phyloP scores from a whole-genome alignment of 2,797 vertebrate species.

The Coilia nasus region DNA sequence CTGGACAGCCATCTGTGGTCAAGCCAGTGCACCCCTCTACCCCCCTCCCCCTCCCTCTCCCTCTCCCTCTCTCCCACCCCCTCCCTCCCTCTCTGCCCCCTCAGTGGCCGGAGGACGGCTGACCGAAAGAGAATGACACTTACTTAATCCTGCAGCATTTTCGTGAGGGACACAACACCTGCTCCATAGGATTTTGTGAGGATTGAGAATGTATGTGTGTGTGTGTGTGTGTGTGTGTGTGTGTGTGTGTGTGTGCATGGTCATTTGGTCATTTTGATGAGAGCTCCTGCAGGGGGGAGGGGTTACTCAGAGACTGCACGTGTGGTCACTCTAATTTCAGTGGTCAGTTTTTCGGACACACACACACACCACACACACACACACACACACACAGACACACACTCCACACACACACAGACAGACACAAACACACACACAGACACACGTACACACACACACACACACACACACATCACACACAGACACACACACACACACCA shows the following conservation, averaged over 20 bases:
- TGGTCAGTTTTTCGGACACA: background rate
- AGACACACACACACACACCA: background rate
- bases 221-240: conserved; percentile 13
- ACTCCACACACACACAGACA: background rate
- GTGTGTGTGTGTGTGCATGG: background rate
- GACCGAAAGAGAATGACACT: conserved; percentile 47
- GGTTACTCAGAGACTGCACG: background rate
- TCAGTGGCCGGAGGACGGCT: background rate
- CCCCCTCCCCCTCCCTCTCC: background rate
- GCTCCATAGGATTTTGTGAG: conserved; percentile 30
- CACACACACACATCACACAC: background rate
- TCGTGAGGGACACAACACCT: conserved; percentile 48
- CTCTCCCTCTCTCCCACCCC: background rate
- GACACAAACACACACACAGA: background rate
- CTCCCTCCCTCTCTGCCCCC: background rate
- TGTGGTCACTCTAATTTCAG: background rate
- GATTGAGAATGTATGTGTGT: background rate
- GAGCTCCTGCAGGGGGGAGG: background rate
- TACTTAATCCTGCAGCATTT: conserved; percentile 45
- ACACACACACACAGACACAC: no score
- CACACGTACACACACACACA: background rate
- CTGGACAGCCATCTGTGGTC: conserved; percentile 78
- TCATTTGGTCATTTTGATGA: conserved; percentile 15
- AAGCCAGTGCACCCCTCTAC: conserved; percentile 19
- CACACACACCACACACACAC: no score